Evolutionary conservation across 2,113 vertebrate genomes (phyloP), one percentile per base, ranked within the genome.

Genomic region (Chionodraco myersi): DNA sequence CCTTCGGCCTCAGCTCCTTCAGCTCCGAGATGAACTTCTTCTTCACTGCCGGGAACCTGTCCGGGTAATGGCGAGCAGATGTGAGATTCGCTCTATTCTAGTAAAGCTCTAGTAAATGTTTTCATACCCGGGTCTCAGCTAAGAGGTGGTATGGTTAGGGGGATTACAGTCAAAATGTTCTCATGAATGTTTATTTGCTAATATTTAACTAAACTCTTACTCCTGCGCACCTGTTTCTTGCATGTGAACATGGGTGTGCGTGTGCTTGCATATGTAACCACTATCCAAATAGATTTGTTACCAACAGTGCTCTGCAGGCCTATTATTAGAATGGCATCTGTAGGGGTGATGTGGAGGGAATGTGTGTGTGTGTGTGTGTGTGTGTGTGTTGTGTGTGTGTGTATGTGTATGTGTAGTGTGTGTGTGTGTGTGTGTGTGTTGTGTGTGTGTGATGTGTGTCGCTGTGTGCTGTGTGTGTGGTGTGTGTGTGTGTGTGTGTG

Each of bases 1-100:
- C 98, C 92, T 99, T 99, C 80, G 98, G 97, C 15, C 97, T 94
- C 61, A 99, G 90, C 92, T 99, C 98, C 89, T 99, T 99, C 8
- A 99, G 93, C 92, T 99, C 98, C 0, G 96, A 96, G 94, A 97
- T 96, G 86, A 99, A 99, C 92, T 98, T 99, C 94, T 99, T 99
- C 94, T 97, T 98, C 79, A 99, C 97, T 72, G 96, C 97, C 76
- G 97, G 97, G 92, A 99, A 99, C 91, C 98, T 99, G 88, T 4
- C 23, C 68, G 82, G 80, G 13, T 75, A 78, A 66, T 2, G n/a
- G 61, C 10, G 10, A 73, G 41, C 57, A 73, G 62, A 75, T 75
- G 48, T 80, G 26, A 86, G 36, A 23, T 62, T 6, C 3, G 21
- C 4, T 59, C 4, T n/a, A 16, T 61, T 76, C 54, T 59, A 41